Evolutionary conservation across 2,113 vertebrate genomes (phyloP).

Genomic region (Gymnogyps californianus): DNA sequence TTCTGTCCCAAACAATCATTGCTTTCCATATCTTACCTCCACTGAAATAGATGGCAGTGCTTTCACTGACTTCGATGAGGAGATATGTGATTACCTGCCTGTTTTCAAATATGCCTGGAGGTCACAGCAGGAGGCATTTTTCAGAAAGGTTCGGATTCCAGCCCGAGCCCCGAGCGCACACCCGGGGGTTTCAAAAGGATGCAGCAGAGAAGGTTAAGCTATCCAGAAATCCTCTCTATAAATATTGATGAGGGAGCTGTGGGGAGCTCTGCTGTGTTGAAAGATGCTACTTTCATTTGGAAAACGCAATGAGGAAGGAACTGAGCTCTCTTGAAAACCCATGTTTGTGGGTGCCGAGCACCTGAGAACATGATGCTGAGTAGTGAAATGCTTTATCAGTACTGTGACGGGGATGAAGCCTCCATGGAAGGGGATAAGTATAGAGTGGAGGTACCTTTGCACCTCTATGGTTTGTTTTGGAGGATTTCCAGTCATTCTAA

Average conservation of each 20-base stretch:
- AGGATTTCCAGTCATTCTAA: background rate
- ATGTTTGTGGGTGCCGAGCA: background rate
- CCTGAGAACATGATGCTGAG: background rate
- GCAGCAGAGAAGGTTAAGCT: background rate
- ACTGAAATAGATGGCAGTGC: background rate
- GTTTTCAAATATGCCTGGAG: background rate
- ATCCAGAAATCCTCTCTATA: background rate
- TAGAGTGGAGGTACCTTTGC: background rate
- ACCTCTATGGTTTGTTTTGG: background rate
- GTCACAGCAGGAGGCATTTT: background rate
- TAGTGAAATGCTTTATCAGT: background rate
- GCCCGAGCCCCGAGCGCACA: accelerated
- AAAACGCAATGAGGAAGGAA: background rate
- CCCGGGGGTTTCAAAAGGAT: background rate
- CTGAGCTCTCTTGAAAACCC: background rate
- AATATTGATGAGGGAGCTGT: background rate
- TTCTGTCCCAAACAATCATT: background rate
- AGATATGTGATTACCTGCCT: background rate
- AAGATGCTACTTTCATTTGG: background rate
- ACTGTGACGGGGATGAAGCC: background rate
- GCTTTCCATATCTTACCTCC: background rate
- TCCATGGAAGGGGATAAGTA: background rate
- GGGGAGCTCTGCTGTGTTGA: background rate
- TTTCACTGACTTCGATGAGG: background rate
- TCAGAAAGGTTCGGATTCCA: background rate